Base-by-base conservation (phyloP, 2,888 invertebrate species). In the Eristalis arbustorum region DNA sequence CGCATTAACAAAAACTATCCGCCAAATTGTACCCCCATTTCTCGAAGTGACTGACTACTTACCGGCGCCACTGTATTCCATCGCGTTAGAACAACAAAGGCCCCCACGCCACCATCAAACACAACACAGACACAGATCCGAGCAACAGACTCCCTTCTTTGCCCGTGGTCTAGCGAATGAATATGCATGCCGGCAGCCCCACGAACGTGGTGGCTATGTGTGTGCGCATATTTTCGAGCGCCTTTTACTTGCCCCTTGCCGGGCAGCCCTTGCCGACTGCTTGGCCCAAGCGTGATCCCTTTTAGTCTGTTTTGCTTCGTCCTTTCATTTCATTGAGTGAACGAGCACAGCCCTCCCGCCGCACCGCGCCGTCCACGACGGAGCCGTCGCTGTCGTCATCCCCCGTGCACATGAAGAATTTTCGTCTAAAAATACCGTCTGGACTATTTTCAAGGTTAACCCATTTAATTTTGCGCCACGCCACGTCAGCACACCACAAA, bases 401-500 rank as follows among this genome's bases (percentile, higher is more conserved):
- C 83, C 78, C 42, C 66, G 31, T 74, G 82, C 74, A 74, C 77
- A 66, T 75, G 61, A 75, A 74, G 78, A 78, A 79, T 87, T 78
- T 83, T 76, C 78, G 82, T 87, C 87, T 87, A 87, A 87, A 83
- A 87, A 87, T 87, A 87, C 83, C 79, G 87, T 87, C 87, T 87
- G 87, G 87, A 75, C 87, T 83, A 83, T 87, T 87, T 87, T 87
- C 83, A 87, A 83, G 87, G 83, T 83, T 87, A 87, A 83, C 87
- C 87, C 87, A 87, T 83, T 87, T 83, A 79, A 83, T 79, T 83
- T 79, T 87, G 71, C 87, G 79, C 78, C 83, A 87, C 68, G 72
- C 67, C 57, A 71, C 37, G 59, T 73, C 69, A 73, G 63, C 74
- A 74, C 68, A 63, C 74, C 74, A 69, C 76, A 77, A 59, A 72